phyloP scores from a whole-genome alignment of 2,888 invertebrate genomes.

The Macrophya annulata region DNA sequence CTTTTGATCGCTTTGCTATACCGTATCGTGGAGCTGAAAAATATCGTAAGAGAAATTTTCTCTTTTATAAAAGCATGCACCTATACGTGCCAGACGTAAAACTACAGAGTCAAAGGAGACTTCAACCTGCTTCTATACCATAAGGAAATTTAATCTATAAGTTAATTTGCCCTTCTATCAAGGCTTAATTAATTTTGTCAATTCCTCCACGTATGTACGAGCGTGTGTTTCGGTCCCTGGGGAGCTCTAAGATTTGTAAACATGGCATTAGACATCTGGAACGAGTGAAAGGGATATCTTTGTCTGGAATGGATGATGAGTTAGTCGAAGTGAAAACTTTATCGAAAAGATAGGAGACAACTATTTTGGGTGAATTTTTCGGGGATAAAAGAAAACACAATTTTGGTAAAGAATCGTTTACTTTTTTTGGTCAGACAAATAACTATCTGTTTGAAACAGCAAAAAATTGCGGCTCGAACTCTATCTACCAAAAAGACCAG shows the following conservation, averaged over 20 bases:
- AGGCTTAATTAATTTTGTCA: constrained; percentile 40
- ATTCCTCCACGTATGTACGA: not conserved
- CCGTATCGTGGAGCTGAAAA: not conserved
- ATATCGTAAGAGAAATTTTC: not conserved
- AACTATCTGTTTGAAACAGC: no score
- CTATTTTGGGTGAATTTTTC: not conserved
- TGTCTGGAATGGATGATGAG: not conserved
- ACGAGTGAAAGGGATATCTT: not conserved
- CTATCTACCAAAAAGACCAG: not conserved
- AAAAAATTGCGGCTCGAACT: not conserved
- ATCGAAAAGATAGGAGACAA: not conserved
- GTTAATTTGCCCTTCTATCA: constrained; percentile 28
- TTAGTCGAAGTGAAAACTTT: not conserved
- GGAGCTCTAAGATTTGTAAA: constrained; percentile 17
- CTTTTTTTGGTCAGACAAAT: not conserved
- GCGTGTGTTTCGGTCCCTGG: not conserved
- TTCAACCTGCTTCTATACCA: not conserved
- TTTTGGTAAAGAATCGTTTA: not conserved
- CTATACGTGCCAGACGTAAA: not conserved
- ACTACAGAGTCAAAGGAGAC: constrained; percentile 14
- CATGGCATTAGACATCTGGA: not conserved
- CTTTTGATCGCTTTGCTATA: not conserved
- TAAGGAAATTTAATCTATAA: not conserved
- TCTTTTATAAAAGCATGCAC: not conserved
- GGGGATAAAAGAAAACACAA: not conserved